phyloP scores from a whole-genome alignment of 2,797 vertebrate genomes.

The Synanceia verrucosa region DNA sequence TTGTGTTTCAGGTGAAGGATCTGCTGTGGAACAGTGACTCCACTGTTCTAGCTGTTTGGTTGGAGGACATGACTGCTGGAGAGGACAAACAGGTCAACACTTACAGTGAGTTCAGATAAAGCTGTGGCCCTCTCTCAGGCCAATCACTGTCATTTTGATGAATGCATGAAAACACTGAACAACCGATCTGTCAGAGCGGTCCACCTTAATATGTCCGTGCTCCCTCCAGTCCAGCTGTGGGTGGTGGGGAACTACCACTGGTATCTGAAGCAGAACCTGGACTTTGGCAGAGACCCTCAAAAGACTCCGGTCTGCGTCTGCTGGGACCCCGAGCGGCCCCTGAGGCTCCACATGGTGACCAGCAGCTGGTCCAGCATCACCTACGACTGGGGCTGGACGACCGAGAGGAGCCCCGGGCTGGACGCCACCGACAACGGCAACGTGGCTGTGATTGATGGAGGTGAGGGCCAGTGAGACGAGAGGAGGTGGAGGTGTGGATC shows the following conservation, averaged over 20 bases:
- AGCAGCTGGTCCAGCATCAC: conserved; percentile 84
- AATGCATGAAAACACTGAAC: too few species aligned
- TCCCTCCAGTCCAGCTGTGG: conserved; percentile 92
- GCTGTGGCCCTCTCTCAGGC: not conserved
- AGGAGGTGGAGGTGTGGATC: not conserved
- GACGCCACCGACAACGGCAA: conserved; percentile 79
- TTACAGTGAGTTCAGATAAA: conserved; percentile 80
- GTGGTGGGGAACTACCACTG: conserved; percentile 94
- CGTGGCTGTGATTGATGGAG: conserved; percentile 95
- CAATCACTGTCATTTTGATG: not conserved
- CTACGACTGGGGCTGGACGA: conserved; percentile 93
- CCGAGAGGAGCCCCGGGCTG: conserved; percentile 82
- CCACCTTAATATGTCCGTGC: rapidly evolving
- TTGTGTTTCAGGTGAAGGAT: conserved; percentile 87
- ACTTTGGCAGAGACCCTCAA: conserved; percentile 81
- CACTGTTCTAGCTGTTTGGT: conserved; percentile 89
- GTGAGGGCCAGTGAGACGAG: conserved; percentile 71
- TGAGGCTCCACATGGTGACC: conserved; percentile 87
- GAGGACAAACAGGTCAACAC: conserved; percentile 70
- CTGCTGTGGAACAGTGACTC: conserved; percentile 96
- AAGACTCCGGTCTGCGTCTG: conserved; percentile 82
- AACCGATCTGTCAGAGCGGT: not conserved
- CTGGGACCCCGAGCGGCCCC: conserved; percentile 88
- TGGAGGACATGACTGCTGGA: conserved; percentile 84
- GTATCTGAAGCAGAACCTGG: conserved; percentile 95